Percentiles rank a stretch among this genome's conserved stretches.
phyloP scores from a whole-genome alignment of 2,113 vertebrate genomes.

The Malurus melanocephalus region DNA sequence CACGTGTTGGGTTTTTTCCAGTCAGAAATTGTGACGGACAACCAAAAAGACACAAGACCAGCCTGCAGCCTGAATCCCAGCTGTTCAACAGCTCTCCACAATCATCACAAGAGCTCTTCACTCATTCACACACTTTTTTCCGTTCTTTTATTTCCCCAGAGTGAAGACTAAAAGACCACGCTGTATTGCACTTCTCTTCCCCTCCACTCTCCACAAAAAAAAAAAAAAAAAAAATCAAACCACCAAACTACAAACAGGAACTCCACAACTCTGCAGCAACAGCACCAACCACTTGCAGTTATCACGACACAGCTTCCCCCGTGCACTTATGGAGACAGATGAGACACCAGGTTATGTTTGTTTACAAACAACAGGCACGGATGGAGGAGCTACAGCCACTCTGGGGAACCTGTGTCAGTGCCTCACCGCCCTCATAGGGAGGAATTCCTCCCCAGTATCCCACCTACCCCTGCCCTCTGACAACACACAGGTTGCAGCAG shows the following conservation, averaged over 20 bases:
- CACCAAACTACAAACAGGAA: not conserved
- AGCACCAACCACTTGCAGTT: too few species aligned
- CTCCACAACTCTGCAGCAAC: not conserved
- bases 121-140: not conserved
- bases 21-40: not conserved
- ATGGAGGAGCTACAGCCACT: not conserved
- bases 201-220: not conserved
- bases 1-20: not conserved
- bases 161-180: not conserved
- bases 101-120: not conserved
- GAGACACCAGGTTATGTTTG: not conserved
- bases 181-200: not conserved
- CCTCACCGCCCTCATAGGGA: not conserved
- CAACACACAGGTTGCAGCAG: not conserved
- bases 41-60: not conserved
- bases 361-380: not conserved
- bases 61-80: not conserved
- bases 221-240: not conserved
- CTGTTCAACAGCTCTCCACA: not conserved
- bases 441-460: not conserved
- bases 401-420: not conserved
- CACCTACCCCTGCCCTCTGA: not conserved
- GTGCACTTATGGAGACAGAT: not conserved
- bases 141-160: not conserved
- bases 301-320: not conserved